Evolutionary conservation across 2,888 invertebrate species (phyloP).

Genomic region (Parelbella ahira): DNA sequence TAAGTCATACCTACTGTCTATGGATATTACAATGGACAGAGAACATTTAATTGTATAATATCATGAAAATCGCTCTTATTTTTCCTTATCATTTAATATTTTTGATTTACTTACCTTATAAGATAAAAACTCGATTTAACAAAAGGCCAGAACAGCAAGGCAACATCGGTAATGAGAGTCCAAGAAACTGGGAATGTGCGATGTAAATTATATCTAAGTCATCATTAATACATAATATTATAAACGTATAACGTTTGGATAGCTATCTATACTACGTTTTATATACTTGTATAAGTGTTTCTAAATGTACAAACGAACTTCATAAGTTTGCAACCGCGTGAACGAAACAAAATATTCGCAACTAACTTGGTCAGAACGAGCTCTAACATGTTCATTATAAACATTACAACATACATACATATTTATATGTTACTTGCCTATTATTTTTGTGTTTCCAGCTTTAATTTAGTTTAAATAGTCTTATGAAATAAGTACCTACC

Average conservation of each 20-base stretch:
- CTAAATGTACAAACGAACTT: slow-evolving; percentile 21
- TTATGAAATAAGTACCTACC: slow-evolving; percentile 8
- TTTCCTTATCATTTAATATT: neutral
- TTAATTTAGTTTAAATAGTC: slow-evolving; percentile 14
- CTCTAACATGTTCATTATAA: neutral
- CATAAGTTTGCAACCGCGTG: slow-evolving; percentile 9
- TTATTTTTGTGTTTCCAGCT: slow-evolving; percentile 6
- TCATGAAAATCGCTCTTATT: no score
- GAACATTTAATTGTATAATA: no score
- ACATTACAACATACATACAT: neutral
- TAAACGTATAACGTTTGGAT: slow-evolving; percentile 22
- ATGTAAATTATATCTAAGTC: slow-evolving; percentile 10
- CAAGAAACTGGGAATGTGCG: slow-evolving; percentile 23
- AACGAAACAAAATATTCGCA: no score
- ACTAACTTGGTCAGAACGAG: no score
- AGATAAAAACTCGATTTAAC: slow-evolving; percentile 10
- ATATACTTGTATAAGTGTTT: slow-evolving; percentile 20
- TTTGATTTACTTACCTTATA: slow-evolving; percentile 4
- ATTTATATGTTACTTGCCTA: slow-evolving; percentile 11
- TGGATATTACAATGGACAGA: no score
- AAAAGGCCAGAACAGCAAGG: slow-evolving; percentile 6
- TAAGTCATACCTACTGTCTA: no score
- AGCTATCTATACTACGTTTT: slow-evolving; percentile 17
- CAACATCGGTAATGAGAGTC: slow-evolving; percentile 21
- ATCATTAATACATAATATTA: slow-evolving; percentile 15